phyloP scores from a whole-genome alignment of 2,888 invertebrate genomes.

The Sussaba pulchella region DNA sequence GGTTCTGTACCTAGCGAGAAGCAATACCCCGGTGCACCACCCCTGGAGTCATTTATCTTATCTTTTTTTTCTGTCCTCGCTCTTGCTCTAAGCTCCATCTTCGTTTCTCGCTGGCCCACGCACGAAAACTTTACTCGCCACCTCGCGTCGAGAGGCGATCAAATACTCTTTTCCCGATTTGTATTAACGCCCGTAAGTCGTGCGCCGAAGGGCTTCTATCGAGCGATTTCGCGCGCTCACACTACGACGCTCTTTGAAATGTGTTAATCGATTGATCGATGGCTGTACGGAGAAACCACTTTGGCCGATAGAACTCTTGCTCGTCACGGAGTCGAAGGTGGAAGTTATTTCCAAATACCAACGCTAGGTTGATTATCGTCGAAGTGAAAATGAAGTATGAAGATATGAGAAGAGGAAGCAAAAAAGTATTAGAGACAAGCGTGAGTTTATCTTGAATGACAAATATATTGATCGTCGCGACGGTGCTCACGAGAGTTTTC shows the following conservation, averaged over 20 bases:
- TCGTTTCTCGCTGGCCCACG: background rate
- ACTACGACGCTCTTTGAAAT: conserved; percentile 10
- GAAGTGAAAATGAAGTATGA: background rate
- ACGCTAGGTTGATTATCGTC: background rate
- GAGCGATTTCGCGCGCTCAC: background rate
- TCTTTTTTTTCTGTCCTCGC: conserved; percentile 37
- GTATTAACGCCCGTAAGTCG: conserved; percentile 30
- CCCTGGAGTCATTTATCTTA: conserved; percentile 48
- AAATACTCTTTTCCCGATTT: conserved; percentile 51
- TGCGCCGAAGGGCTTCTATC: conserved; percentile 7
- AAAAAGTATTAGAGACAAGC: conserved; percentile 19
- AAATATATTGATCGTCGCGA: background rate
- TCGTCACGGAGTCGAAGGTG: background rate
- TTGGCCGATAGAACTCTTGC: conserved; percentile 24
- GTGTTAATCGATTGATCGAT: conserved; percentile 52
- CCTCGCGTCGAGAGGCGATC: conserved; percentile 37
- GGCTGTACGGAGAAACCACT: conserved; percentile 27
- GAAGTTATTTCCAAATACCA: conserved; percentile 29
- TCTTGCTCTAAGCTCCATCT: conserved; percentile 23
- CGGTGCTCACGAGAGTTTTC: background rate
- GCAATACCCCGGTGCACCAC: conserved; percentile 31
- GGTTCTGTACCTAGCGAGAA: conserved; percentile 43
- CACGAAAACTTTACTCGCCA: conserved; percentile 34
- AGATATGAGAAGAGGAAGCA: background rate
- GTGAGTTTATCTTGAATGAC: conserved; percentile 10